Evolutionary conservation across 2,113 vertebrate genomes (phyloP).

Genomic region (Melospiza georgiana): DNA sequence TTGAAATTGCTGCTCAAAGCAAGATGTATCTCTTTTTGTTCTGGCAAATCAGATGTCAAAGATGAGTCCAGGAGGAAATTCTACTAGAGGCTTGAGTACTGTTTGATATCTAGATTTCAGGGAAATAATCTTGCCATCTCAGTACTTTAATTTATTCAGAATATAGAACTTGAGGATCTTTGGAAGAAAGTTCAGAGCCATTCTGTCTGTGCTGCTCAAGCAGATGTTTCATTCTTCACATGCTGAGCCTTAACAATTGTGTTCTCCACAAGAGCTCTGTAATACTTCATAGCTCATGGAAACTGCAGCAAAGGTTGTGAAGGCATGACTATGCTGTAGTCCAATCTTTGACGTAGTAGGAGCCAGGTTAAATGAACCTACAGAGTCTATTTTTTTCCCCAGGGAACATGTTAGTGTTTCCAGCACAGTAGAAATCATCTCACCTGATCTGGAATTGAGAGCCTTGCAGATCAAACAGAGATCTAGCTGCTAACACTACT

Average conservation of each 20-base stretch:
- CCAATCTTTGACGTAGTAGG: not conserved
- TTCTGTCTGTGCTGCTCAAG: not conserved
- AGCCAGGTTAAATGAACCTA: not conserved
- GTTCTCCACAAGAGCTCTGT: not conserved
- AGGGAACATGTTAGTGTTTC: not conserved
- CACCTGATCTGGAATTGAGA: not conserved
- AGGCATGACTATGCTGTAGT: not conserved
- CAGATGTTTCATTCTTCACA: not conserved
- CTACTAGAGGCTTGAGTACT: not conserved
- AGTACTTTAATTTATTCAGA: not conserved
- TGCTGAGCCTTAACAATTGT: not conserved
- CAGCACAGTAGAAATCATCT: not conserved
- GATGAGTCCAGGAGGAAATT: not conserved
- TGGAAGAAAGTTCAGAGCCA: not conserved
- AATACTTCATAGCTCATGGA: not conserved
- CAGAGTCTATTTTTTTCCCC: not conserved
- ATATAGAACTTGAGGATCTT: not conserved
- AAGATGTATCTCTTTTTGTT: not conserved
- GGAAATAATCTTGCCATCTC: not conserved
- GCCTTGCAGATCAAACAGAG: not conserved
- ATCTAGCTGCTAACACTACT: not conserved
- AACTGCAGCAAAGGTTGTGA: not conserved
- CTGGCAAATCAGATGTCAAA: not conserved
- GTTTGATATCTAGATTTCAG: not conserved
- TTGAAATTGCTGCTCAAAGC: not conserved